Percentiles rank a stretch among this genome's conserved stretches.
Evolutionary conservation across 2,888 invertebrate genomes (phyloP).

Genomic region (Fragum whitleyi): DNA sequence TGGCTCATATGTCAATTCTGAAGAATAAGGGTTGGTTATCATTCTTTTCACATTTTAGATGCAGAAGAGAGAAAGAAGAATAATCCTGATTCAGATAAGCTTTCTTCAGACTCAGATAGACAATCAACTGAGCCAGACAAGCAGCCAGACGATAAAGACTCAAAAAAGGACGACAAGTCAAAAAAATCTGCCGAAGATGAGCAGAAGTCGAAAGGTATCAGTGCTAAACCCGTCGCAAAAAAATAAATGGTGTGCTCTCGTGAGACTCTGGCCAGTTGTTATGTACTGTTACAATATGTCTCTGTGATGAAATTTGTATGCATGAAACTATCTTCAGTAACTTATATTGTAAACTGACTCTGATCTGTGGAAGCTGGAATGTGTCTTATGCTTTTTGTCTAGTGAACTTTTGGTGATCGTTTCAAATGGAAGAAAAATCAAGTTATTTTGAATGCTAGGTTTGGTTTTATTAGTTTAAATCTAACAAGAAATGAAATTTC

Average conservation of each 20-base stretch:
- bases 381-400: not conserved
- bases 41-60: no score
- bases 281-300: slow-evolving; percentile 16
- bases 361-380: not conserved
- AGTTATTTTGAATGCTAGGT: no score
- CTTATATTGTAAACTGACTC: slow-evolving; percentile 2
- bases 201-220: slow-evolving; percentile 55
- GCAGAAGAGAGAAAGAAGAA: slow-evolving; percentile 60
- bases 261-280: slow-evolving; percentile 1
- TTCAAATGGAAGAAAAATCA: no score
- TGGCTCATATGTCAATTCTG: no score
- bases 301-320: slow-evolving; percentile 29
- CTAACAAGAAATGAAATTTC: no score
- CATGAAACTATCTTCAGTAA: slow-evolving; percentile 8
- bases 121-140: slow-evolving; percentile 25
- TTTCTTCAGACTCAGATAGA: slow-evolving; percentile 43
- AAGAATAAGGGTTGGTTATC: no score
- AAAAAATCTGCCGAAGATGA: slow-evolving; percentile 26
- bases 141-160: slow-evolving; percentile 7
- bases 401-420: no score
- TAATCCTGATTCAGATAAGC: slow-evolving; percentile 39
- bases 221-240: slow-evolving; percentile 28
- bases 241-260: slow-evolving; percentile 22
- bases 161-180: slow-evolving; percentile 11
- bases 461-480: no score